phyloP scores from a whole-genome alignment of 1,140 invertebrate genomes.

The Asobara japonica region DNA sequence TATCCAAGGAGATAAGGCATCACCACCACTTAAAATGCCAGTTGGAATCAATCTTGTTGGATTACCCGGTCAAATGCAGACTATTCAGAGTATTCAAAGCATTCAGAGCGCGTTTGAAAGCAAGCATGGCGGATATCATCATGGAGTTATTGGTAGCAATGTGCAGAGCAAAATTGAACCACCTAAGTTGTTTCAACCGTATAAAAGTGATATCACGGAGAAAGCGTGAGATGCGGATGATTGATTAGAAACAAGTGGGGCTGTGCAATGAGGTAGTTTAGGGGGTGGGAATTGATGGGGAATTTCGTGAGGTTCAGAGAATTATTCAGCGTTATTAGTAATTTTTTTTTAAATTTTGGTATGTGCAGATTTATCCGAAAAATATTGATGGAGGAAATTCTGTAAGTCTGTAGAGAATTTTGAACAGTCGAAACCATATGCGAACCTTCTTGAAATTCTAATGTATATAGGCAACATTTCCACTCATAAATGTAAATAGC shows the following conservation, averaged over 20 bases:
- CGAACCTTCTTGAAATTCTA: too few relatives aligned
- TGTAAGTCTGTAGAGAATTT: too few relatives aligned
- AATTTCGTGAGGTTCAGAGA: too few relatives aligned
- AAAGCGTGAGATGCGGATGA: constrained; percentile 42
- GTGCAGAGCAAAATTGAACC: constrained; percentile 61
- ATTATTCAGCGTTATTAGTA: too few relatives aligned
- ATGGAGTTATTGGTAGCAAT: constrained; percentile 36
- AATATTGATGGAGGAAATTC: too few relatives aligned
- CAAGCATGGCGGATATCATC: constrained; percentile 35
- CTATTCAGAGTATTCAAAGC: too few relatives aligned
- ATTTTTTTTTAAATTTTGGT: too few relatives aligned
- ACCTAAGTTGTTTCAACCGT: constrained; percentile 76
- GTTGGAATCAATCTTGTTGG: constrained; percentile 33
- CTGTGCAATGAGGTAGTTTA: neutral
- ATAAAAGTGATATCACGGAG: constrained; percentile 71
- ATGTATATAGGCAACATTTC: too few relatives aligned
- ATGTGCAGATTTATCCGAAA: too few relatives aligned
- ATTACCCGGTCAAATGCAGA: constrained; percentile 38
- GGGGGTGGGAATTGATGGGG: neutral
- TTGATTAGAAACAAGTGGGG: neutral
- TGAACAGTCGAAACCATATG: too few relatives aligned
- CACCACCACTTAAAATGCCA: constrained; percentile 33
- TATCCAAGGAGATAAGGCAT: constrained; percentile 19
- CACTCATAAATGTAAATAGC: neutral
- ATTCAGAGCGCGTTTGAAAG: constrained; percentile 43